Conservation (phyloP, 2,113 vertebrate genomes). For the Dissostichus mawsoni region DNA sequence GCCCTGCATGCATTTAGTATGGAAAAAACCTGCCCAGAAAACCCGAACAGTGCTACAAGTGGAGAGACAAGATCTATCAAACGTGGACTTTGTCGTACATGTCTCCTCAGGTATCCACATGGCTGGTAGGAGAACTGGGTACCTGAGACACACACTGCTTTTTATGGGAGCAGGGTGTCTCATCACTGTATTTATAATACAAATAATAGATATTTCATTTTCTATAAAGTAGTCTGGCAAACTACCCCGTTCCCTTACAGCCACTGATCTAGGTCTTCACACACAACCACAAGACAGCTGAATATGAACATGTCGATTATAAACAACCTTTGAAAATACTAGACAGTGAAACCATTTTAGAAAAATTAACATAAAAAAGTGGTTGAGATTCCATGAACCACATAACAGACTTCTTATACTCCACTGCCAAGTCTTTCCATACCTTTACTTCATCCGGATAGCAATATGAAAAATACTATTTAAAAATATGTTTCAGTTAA, state of each 20-base stretch:
- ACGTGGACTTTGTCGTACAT: constrained; percentile 35
- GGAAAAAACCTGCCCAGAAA: constrained; percentile 68
- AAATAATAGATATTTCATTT: constrained; percentile 28
- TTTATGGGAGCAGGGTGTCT: constrained; percentile 40
- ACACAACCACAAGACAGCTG: constrained; percentile 65
- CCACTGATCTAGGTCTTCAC: constrained; percentile 57
- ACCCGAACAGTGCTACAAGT: constrained; percentile 41
- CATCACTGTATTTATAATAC: constrained; percentile 47
- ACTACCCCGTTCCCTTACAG: constrained; percentile 58
- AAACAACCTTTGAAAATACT: constrained; percentile 74
- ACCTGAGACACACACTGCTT: constrained; percentile 41
- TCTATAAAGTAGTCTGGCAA: constrained; percentile 38
- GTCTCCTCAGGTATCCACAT: constrained; percentile 45
- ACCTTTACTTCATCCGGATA: constrained; percentile 31
- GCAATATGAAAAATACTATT: constrained; percentile 48
- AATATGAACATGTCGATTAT: constrained; percentile 66
- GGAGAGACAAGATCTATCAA: constrained; percentile 50
- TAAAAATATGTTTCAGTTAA: constrained; percentile 27
- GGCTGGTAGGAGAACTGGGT: constrained; percentile 34
- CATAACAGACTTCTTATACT: constrained; percentile 17
- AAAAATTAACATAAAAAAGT: constrained; percentile 21
- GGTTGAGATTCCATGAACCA: constrained; percentile 11
- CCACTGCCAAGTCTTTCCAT: constrained; percentile 18
- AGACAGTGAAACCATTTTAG: constrained; percentile 62
- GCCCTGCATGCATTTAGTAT: constrained; percentile 63